Base-by-base conservation (phyloP, 2,113 vertebrate genomes). In the Charina bottae region DNA sequence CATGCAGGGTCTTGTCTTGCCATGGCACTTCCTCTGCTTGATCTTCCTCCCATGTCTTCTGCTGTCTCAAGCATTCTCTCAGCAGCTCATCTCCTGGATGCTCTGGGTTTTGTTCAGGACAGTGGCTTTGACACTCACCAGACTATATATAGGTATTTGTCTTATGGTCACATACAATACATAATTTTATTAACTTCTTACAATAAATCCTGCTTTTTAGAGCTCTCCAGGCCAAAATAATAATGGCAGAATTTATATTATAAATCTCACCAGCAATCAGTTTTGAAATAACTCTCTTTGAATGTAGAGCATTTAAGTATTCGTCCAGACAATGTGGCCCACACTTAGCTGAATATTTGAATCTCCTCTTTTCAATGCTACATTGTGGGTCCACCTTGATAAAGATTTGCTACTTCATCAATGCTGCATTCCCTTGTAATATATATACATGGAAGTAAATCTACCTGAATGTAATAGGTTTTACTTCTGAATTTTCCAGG, bases 221-320 rank as follows among this genome's bases (percentile, higher is more conserved):
- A 68, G 13, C 28, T 68, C 4, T 68, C 62, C 12, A 68, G 1
- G 10, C 5, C n/a, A 12, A 68, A 68, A 68, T 33, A 68, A 28
- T 64, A 64, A 56, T 92, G 62, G 90, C 62, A 90, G 72, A 0
- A 0, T 15, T 0, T 13, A 0, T 6, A 91, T 1, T 1, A 49
- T 59, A 90, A 92, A 93, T 95, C 37, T 92, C 6, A 2, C 53
- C 88, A 58, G 58, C 92, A 93, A 91, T 37, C 8, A 2, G 1
- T 59, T 62, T 53, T 90, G 28, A 42, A 85, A 90, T 24, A 91
- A 21, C 53, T 42, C 83, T 90, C 78, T 42, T 42, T 3, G 72
- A 24, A 6, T 89, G 37, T 24, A 86, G 78, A 54, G 87, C n/a
- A 64, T 26, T 26, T 92, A 59, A 87, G 21, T 10, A 3, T 11